A percentile compares a stretch with the other conserved stretches of the same genome.
These are phyloP conservation scores for Diadegma fenestrale DNA, from an alignment of 2,888 invertebrate genomes.

Conservation along the genomic window DNA sequence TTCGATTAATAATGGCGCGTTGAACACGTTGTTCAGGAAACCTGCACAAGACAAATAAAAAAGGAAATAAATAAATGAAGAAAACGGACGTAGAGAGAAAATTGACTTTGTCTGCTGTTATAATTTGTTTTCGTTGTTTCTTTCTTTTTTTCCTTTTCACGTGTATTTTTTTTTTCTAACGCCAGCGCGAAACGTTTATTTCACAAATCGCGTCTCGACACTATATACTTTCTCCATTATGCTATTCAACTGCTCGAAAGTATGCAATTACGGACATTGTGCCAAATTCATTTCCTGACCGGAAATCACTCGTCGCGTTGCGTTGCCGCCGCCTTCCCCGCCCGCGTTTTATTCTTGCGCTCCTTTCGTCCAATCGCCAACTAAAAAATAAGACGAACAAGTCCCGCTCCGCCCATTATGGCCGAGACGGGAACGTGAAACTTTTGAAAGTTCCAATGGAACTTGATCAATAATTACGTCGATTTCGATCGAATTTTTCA, in stretches of 20 bases:
- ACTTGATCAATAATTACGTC: neutral
- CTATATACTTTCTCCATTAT: slow-evolving; percentile 56
- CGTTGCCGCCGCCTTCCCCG: neutral
- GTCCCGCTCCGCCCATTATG: neutral
- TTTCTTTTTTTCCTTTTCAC: slow-evolving; percentile 15
- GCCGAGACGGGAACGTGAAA: neutral
- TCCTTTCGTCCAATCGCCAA: neutral
- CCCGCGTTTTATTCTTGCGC: neutral
- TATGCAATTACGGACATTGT: slow-evolving; percentile 19
- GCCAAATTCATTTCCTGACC: slow-evolving; percentile 32
- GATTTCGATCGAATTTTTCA: neutral
- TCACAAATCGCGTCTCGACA: slow-evolving; percentile 24
- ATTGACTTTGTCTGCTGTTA: slow-evolving; percentile 44
- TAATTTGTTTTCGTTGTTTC: slow-evolving; percentile 5
- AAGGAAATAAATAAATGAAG: slow-evolving; percentile 15
- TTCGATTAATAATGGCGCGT: slow-evolving; percentile 75
- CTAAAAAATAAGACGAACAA: neutral
- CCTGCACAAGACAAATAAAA: slow-evolving; percentile 41
- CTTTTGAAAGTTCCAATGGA: neutral
- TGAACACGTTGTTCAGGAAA: slow-evolving; percentile 51
- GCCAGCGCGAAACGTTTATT: slow-evolving; percentile 41
- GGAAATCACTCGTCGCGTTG: neutral
- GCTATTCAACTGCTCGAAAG: slow-evolving; percentile 34
- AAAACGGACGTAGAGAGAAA: slow-evolving; percentile 9
- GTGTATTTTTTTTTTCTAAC: slow-evolving; percentile 22